Evolutionary conservation across 2,113 vertebrate genomes (phyloP), one percentile per base, ranked within the genome.

Genomic region (Salvelinus namaycush): DNA sequence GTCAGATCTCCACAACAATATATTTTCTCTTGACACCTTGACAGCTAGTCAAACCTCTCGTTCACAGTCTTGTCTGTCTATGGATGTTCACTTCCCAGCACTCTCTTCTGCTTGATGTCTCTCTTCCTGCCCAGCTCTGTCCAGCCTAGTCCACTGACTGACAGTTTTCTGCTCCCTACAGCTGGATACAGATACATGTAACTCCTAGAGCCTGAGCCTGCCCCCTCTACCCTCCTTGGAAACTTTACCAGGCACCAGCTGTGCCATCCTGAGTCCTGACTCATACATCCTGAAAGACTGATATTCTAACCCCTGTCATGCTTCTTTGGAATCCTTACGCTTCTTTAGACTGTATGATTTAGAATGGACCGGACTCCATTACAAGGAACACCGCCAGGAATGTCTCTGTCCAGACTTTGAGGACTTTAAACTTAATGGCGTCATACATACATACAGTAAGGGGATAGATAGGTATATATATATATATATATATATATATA

Each of bases 41-140:
- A 59, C 9, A 14, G 77, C 71, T 82, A 57, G n/a, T 75, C 72
- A n/a, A 62, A 57, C 71, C 31, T 77, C 34, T 5, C 59, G 29
- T 31, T 76, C 14, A n/a, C 59, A n/a, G 59, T 62, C 62, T 62
- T 57, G n/a, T 64, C 78, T 34, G 60, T 83, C 74, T 77, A 29
- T n/a, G 2, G 66, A 24, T 44, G 29, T 39, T 39, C 67, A 70
- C 12, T 11, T n/a, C 18, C 12, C 1, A 31, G 68, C 0, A 27
- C 77, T 60, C 34, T 54, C 34, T 72, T 65, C 14, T 73, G 49
- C 66, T 73, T 51, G 44, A 16, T 34, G 68, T 73, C 22, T 74
- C 34, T 70, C 72, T 48, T 77, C 16, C 26, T 66, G 64, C n/a
- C 31, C 18, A 22, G 2, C 70, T 5, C 22, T 12, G 64, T 14